Conservation (phyloP, 2,888 invertebrate genomes). For the Drosophila fulvimacula region DNA sequence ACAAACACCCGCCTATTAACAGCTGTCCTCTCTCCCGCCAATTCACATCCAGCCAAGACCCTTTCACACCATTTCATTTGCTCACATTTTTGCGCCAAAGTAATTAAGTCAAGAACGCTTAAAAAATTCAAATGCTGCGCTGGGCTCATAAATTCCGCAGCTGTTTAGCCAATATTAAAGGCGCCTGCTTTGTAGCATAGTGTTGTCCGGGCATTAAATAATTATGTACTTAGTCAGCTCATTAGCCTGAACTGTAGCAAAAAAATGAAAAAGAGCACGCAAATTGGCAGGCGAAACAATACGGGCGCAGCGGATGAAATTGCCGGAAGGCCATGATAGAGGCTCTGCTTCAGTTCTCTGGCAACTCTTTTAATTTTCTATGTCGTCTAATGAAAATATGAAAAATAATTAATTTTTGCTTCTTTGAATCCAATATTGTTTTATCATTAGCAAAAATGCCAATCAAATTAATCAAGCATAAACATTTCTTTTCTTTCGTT, state of each 20-base stretch:
- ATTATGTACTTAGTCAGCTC: conserved; percentile 63
- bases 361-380: not conserved
- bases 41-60: not conserved
- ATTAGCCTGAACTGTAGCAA: conserved; percentile 34
- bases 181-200: conserved; percentile 29
- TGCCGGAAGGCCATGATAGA: not conserved
- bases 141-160: conserved; percentile 48
- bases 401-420: not conserved
- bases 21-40: not conserved
- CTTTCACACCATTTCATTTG: conserved; percentile 22
- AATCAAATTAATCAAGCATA: not conserved
- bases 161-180: conserved; percentile 25
- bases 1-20: conserved; percentile 19
- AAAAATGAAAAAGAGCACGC: conserved; percentile 1
- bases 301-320: not conserved
- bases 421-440: not conserved
- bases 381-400: not conserved
- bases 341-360: not conserved
- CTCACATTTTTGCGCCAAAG: conserved; percentile 20
- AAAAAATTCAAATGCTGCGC: conserved; percentile 57
- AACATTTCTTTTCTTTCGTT: not conserved
- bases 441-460: not conserved
- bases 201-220: conserved; percentile 57
- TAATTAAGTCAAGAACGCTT: conserved; percentile 59
- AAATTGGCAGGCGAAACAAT: conserved; percentile 24